Percentiles rank a stretch among this genome's conserved stretches.
Conservation (phyloP, 1,140 invertebrate genomes). For the Delia radicum region DNA sequence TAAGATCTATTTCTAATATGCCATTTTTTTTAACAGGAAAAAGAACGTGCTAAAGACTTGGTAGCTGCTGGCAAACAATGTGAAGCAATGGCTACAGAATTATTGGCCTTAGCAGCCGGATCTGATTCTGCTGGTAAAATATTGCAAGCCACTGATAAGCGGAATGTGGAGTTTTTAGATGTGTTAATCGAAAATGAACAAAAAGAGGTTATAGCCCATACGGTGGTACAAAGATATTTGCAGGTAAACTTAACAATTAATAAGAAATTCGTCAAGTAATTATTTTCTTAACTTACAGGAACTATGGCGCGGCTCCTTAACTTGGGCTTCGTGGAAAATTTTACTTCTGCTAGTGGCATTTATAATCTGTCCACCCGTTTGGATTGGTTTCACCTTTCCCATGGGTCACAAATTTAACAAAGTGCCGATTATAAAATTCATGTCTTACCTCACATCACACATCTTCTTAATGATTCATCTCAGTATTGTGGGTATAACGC, state of each 20-base stretch:
- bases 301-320: constrained; percentile 92
- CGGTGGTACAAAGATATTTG: constrained; percentile 84
- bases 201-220: constrained; percentile 92
- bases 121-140: constrained; percentile 90
- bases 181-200: constrained; percentile 98
- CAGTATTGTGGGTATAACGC: constrained; percentile 86
- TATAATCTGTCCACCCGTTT: constrained; percentile 90
- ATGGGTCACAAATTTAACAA: constrained; percentile 94
- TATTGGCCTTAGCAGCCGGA: constrained; percentile 89
- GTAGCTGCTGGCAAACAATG: constrained; percentile 93
- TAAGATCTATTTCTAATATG: no score
- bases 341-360: constrained; percentile 89
- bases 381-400: constrained; percentile 94
- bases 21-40: constrained; percentile 66
- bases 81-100: constrained; percentile 95
- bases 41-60: constrained; percentile 95
- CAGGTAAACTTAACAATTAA: constrained; percentile 64
- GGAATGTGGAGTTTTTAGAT: constrained; percentile 93
- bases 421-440: constrained; percentile 98
- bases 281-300: constrained; percentile 64
- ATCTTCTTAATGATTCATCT: constrained; percentile 95
- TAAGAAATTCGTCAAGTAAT: background rate
- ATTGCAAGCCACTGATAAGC: constrained; percentile 85
- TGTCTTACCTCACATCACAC: constrained; percentile 98
- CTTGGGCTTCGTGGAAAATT: constrained; percentile 94